Conservation (phyloP, 2,888 invertebrate genomes). For the Eristalis intricaria region DNA sequence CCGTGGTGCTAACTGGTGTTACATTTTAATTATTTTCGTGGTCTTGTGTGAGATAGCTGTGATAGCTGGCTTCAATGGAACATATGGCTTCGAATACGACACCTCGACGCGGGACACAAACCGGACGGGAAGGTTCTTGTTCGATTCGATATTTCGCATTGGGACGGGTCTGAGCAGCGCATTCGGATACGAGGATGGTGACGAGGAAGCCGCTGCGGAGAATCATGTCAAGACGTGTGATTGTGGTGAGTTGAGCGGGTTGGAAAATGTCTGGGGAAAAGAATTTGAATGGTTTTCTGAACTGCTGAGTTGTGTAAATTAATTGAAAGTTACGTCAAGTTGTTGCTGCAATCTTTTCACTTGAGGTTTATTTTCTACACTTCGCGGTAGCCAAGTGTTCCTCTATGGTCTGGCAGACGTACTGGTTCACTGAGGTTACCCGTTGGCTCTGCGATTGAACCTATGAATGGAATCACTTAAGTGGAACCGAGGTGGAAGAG, state of each 20-base stretch:
- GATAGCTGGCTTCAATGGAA: constrained; percentile 50
- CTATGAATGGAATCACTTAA: too few species aligned
- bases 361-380: too few species aligned
- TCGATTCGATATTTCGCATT: constrained; percentile 88
- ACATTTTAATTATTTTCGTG: constrained; percentile 41
- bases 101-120: constrained; percentile 76
- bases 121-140: constrained; percentile 86
- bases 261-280: background rate
- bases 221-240: constrained; percentile 86
- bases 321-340: too few species aligned
- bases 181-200: constrained; percentile 83
- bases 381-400: too few species aligned
- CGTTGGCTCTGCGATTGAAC: too few species aligned
- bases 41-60: constrained; percentile 53
- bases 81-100: constrained; percentile 30
- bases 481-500: too few species aligned
- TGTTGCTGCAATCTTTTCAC: too few species aligned
- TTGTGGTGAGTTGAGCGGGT: constrained; percentile 85
- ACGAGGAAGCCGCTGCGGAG: constrained; percentile 84
- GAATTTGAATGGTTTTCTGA: too few species aligned
- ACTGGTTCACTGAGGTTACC: too few species aligned
- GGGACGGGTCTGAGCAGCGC: constrained; percentile 82
- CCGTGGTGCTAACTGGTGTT: constrained; percentile 42
- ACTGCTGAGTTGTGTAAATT: too few species aligned
- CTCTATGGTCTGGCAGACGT: too few species aligned